phyloP scores from a whole-genome alignment of 2,888 invertebrate species.

The Clepsis dumicolana region DNA sequence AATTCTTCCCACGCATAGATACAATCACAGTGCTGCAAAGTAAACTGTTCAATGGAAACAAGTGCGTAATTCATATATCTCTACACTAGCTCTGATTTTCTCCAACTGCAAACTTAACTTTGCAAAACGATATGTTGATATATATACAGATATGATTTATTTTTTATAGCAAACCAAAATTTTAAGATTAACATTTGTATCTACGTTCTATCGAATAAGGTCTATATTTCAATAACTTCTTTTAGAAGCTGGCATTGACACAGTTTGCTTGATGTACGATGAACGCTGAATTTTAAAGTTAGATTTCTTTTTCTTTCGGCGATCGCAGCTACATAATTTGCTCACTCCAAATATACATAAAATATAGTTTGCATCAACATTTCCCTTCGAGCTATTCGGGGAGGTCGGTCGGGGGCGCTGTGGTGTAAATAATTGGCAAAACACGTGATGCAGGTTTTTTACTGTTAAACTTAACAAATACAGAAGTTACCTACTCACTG shows the following conservation, averaged over 20 bases:
- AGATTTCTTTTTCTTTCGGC: neutral
- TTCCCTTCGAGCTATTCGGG: no score
- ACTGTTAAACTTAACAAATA: no score
- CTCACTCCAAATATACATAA: no score
- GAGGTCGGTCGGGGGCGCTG: no score
- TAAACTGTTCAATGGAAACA: constrained; percentile 1
- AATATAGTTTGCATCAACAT: no score
- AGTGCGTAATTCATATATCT: neutral
- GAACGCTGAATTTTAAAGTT: neutral
- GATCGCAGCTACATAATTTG: no score
- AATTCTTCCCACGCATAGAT: constrained; percentile 30
- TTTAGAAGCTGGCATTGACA: constrained; percentile 7
- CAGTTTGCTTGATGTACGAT: constrained; percentile 13
- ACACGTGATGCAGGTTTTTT: no score
- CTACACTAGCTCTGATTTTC: neutral
- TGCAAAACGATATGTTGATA: constrained; percentile 10
- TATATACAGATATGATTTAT: constrained; percentile 14
- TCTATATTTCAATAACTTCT: neutral
- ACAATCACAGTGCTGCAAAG: constrained; percentile 11
- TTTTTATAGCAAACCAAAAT: neutral
- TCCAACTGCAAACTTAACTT: neutral
- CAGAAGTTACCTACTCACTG: no score
- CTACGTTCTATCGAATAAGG: neutral
- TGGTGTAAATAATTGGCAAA: no score
- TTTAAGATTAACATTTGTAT: neutral